phyloP scores from a whole-genome alignment of 2,888 invertebrate species.

The Cyaniris semiargus region DNA sequence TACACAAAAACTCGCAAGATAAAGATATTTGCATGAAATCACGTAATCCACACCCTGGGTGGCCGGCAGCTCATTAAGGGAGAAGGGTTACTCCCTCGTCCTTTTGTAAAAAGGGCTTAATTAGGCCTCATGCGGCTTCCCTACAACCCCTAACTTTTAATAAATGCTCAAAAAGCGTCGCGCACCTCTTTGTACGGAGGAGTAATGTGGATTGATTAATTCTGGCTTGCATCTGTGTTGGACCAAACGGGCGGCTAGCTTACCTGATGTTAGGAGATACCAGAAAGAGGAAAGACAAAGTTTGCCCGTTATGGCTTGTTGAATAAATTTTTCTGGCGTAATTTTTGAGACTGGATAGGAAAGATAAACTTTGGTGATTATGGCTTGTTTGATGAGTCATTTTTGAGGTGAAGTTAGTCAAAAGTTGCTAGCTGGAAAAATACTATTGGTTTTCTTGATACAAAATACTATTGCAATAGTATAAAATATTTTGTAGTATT shows the following conservation, averaged over 20 bases:
- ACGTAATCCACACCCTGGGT: slow-evolving; percentile 68
- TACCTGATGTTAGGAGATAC: not conserved
- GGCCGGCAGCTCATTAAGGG: slow-evolving; percentile 76
- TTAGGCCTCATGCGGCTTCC: slow-evolving; percentile 79
- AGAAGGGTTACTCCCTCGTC: slow-evolving; percentile 72
- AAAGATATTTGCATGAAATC: slow-evolving; percentile 32
- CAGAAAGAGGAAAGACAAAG: not conserved
- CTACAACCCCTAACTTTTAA: slow-evolving; percentile 80
- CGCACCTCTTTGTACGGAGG: slow-evolving; percentile 48
- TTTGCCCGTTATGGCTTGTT: not conserved
- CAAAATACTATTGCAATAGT: too few species aligned
- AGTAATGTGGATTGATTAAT: slow-evolving; percentile 19
- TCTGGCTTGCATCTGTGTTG: slow-evolving; percentile 15
- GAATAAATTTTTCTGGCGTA: not conserved
- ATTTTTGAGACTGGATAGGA: not conserved
- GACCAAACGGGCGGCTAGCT: not conserved
- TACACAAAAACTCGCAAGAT: not conserved
- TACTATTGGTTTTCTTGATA: not conserved
- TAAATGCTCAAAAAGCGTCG: slow-evolving; percentile 74
- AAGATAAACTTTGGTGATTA: not conserved
- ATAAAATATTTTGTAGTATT: too few species aligned
- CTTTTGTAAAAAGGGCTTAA: slow-evolving; percentile 77
- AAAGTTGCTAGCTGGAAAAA: not conserved
- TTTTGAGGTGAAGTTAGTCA: not conserved
- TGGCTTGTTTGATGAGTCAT: not conserved